Evolutionary conservation across 2,797 vertebrate genomes (phyloP), one percentile per base, ranked within the genome.

Genomic region (Falco biarmicus): DNA sequence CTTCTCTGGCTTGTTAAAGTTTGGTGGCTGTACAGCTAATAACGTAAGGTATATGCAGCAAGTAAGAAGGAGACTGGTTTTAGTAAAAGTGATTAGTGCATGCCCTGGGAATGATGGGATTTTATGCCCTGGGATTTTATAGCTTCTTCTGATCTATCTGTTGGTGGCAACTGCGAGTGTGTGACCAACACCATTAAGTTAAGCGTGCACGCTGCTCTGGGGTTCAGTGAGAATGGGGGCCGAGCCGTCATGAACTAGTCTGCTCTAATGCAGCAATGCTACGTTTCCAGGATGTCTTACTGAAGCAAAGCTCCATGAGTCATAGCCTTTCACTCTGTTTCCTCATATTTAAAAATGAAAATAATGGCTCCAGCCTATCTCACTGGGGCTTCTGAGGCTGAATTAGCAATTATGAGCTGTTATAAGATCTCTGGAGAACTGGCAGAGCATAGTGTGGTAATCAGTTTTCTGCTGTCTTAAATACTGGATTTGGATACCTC

Each of bases 391-490:
- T 94, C 68, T 86, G 61, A 93, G 75, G 10, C 57, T 84, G 76
- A 94, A 86, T 84, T 92, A 89, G 79, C 54, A 79, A 87, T 88
- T 85, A 85, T 10, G 6, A 93, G 80, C 41, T n/a, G 37, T 60
- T 87, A 32, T 2, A 91, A 47, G 32, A 64, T 41, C 34, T 87
- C 75, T 83, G 29, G 43, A 91, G 81, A 71, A 14, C 78, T 90
- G 70, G 28, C 56, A 95, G n/a, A 86, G 37, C 20, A 41, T 5
- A 68, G 29, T 22, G 51, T 37, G 53, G 26, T 73, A 60, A 76
- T 77, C 69, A 32, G 10, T 50, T 94, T 94, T 90, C 71, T 89
- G 22, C 51, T 64, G 32, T 68, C 41, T 87, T 64, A 84, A 82
- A 84, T 59, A 73, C 59, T 66, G 20, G 24, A 25, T 83, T 89